These are phyloP conservation scores for Scrobipalpa costella DNA, from an alignment of 2,888 invertebrate genomes.

Conservation along the genomic window DNA sequence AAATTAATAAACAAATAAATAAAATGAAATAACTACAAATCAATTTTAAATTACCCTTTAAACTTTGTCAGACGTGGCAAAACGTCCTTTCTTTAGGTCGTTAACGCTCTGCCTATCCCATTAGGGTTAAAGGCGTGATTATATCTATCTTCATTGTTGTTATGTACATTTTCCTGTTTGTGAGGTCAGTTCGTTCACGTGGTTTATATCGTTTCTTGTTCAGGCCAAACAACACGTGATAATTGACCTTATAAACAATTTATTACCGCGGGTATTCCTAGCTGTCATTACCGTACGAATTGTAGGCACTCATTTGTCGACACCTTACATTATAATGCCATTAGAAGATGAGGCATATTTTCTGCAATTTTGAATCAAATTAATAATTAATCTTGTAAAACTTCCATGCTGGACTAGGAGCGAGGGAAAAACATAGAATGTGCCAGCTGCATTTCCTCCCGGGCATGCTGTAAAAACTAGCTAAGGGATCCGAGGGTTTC, in stretches of 20 bases:
- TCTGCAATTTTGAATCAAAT: neutral
- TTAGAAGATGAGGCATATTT: neutral
- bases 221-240: neutral
- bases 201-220: neutral
- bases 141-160: neutral
- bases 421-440: no score
- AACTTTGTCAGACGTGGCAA: no score
- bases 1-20: no score
- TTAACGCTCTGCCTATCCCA: no score
- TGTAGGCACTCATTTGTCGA: neutral
- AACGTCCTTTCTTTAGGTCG: no score
- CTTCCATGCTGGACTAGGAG: no score
- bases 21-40: no score
- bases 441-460: no score
- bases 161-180: neutral
- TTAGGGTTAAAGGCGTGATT: no score
- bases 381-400: neutral
- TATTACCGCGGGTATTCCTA: conserved; percentile 11
- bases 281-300: neutral
- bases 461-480: no score
- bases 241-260: neutral
- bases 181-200: neutral
- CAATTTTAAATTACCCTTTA: no score
- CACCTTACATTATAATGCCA: conserved; percentile 7
- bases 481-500: no score